Conservation (phyloP, 2,797 vertebrate species). For the Mionectes olivaceus region DNA sequence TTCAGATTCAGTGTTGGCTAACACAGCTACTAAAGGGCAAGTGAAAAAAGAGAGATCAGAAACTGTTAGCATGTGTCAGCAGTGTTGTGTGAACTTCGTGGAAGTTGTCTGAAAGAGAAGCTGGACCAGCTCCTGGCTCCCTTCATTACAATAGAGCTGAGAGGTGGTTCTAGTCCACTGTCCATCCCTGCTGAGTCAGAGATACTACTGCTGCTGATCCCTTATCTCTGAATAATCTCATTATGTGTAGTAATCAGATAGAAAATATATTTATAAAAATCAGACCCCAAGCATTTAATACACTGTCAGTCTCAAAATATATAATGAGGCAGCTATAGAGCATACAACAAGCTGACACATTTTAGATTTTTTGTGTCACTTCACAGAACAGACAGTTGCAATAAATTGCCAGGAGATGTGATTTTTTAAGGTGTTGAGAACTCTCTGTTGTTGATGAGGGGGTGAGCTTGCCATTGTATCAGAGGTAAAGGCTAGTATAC, state of each 20-base stretch:
- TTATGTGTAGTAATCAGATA: not conserved
- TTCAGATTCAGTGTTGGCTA: not conserved
- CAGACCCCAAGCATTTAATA: not conserved
- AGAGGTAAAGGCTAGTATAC: not conserved
- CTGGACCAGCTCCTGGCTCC: not conserved
- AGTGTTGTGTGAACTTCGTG: not conserved
- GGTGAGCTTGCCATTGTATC: not conserved
- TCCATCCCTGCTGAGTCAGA: not conserved
- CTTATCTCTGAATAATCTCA: not conserved
- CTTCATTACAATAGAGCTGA: not conserved
- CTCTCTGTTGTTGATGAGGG: not conserved
- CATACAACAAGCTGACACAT: not conserved
- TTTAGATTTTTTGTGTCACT: not conserved
- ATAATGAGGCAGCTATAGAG: not conserved
- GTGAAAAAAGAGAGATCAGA: not conserved
- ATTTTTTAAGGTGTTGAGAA: not conserved
- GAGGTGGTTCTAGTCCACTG: not conserved
- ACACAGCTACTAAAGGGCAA: not conserved
- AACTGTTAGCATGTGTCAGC: not conserved
- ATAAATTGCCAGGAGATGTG: not conserved
- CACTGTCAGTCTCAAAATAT: not conserved
- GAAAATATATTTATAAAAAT: not conserved
- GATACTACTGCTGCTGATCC: not conserved
- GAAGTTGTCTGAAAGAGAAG: not conserved
- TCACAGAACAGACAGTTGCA: not conserved